Evolutionary conservation across 92 coral and sea anemone genomes (phyloP).

Genomic region (Anthopleura xanthogrammica): DNA sequence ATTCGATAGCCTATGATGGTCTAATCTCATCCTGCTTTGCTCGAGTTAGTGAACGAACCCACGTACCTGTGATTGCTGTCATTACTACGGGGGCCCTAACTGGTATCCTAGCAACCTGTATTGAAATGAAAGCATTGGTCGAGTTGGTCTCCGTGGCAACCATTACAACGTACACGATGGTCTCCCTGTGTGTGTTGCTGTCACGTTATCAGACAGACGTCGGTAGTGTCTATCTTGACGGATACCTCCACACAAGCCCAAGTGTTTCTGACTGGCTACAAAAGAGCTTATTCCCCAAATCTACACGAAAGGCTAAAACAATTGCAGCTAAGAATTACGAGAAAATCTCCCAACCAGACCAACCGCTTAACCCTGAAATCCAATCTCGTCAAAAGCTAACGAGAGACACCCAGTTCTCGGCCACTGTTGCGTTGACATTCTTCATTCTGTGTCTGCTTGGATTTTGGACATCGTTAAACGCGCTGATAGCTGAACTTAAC

Average conservation of each 20-base stretch:
- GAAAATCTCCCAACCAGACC: conserved; percentile 31
- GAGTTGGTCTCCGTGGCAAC: conserved; percentile 67
- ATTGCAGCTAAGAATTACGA: conserved; percentile 21
- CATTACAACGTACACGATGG: conserved; percentile 58
- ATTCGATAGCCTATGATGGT: conserved; percentile 82
- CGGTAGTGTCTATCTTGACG: conserved; percentile 29
- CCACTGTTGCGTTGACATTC: conserved; percentile 50
- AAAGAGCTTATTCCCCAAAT: conserved; percentile 7
- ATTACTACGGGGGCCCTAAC: conserved; percentile 50
- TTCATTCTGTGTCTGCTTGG: conserved; percentile 51
- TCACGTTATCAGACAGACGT: conserved; percentile 73
- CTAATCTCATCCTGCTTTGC: conserved; percentile 66
- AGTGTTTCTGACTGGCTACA: conserved; percentile 41
- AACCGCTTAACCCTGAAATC: background rate
- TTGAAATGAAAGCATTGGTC: conserved; percentile 57
- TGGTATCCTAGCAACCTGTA: conserved; percentile 56
- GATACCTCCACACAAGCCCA: conserved; percentile 7
- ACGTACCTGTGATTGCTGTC: conserved; percentile 67
- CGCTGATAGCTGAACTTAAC: conserved; percentile 25
- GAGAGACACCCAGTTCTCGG: conserved; percentile 33
- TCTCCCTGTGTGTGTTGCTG: conserved; percentile 71
- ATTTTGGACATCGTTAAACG: conserved; percentile 47
- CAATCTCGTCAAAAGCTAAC: background rate
- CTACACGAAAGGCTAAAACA: conserved; percentile 6
- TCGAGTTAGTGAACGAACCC: conserved; percentile 46